Percentiles rank a stretch among this genome's conserved stretches.
Conservation (phyloP, 2,888 invertebrate species). For the Folsomia candida region DNA sequence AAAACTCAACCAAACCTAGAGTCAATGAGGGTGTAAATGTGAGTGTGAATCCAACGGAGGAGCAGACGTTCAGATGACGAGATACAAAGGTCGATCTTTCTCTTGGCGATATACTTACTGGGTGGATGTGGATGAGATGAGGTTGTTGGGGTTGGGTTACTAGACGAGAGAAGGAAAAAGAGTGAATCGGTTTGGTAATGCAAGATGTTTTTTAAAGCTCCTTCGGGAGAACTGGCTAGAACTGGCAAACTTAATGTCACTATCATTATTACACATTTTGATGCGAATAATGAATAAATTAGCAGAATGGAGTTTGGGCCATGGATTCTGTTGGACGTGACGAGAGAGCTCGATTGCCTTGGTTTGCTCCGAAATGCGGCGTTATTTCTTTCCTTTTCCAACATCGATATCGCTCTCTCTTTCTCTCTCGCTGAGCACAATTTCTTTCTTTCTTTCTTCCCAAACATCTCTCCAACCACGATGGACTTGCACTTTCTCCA, state of each 20-base stretch:
- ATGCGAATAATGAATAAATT: conserved; percentile 52
- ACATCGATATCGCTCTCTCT: conserved; percentile 5
- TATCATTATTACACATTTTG: conserved; percentile 52
- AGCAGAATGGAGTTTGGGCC: conserved; percentile 47
- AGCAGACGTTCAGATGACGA: conserved; percentile 6
- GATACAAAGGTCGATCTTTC: conserved; percentile 7
- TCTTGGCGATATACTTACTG: not conserved
- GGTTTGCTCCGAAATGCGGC: conserved; percentile 18
- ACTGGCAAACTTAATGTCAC: conserved; percentile 51
- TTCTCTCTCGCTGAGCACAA: conserved; percentile 2
- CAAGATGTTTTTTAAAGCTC: conserved; percentile 51
- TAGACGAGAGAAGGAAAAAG: conserved; percentile 18
- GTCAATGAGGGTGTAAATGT: conserved; percentile 20
- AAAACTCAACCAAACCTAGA: not conserved
- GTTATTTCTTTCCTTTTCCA: conserved; percentile 18
- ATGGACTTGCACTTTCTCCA: conserved; percentile 5
- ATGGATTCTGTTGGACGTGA: conserved; percentile 48
- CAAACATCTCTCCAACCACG: conserved; percentile 7
- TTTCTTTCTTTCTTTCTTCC: conserved; percentile 1
- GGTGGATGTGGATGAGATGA: not conserved
- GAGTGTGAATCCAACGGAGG: conserved; percentile 20
- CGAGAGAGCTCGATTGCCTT: conserved; percentile 49
- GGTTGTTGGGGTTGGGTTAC: conserved; percentile 3
- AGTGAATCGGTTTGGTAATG: conserved; percentile 45
- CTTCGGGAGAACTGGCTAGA: conserved; percentile 50